Evolutionary conservation across 1,140 invertebrate species (phyloP).

Genomic region (Zaprionus camerounensis): DNA sequence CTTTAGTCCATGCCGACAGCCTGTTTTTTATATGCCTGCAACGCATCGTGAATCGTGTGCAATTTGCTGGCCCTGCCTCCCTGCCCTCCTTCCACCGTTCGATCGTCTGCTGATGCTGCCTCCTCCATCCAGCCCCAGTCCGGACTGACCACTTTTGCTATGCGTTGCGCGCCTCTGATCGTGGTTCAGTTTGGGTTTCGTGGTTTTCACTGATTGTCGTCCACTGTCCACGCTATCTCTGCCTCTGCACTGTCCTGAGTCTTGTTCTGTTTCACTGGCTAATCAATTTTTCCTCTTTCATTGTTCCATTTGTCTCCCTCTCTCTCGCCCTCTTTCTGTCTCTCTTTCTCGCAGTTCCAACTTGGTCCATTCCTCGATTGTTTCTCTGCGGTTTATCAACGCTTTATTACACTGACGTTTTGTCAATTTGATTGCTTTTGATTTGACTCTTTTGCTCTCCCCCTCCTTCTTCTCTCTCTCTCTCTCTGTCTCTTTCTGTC

Average conservation of each 20-base stretch:
- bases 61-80: conserved; percentile 65
- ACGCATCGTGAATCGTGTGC: conserved; percentile 71
- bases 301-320: conserved; percentile 41
- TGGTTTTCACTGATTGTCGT: conserved; percentile 55
- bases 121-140: conserved; percentile 26
- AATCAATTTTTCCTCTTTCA: conserved; percentile 68
- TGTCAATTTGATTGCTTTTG: conserved; percentile 83
- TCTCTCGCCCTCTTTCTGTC: conserved; percentile 5
- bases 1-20: neutral
- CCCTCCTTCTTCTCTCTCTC: neutral
- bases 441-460: conserved; percentile 53
- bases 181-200: conserved; percentile 51
- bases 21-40: conserved; percentile 14
- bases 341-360: neutral
- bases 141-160: conserved; percentile 49
- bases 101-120: conserved; percentile 37
- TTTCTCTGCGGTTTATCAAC: conserved; percentile 76
- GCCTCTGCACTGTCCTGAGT: neutral
- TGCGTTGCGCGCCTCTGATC: conserved; percentile 18
- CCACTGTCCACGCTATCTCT: neutral
- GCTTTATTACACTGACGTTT: conserved; percentile 83
- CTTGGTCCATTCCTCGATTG: conserved; percentile 16
- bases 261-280: conserved; percentile 35
- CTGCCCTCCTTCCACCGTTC: conserved; percentile 11
- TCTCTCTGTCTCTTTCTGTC: neutral